Evolutionary conservation across 2,797 vertebrate genomes (phyloP), one percentile per base, ranked within the genome.

Genomic region (Fratercula arctica): DNA sequence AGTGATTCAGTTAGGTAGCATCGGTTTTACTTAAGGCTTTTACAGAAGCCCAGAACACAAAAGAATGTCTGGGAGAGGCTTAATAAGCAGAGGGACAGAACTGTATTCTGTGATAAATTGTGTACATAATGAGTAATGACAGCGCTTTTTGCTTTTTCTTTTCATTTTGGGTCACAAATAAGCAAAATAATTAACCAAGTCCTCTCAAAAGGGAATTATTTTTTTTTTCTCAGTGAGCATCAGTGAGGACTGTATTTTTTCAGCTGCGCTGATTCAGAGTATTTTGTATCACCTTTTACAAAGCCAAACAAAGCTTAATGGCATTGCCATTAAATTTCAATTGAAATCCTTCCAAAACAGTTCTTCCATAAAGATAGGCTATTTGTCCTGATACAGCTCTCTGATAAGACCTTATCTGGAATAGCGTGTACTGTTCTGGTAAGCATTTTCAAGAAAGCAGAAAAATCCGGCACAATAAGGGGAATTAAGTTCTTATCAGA

Each of bases 241-340:
- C 89, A 85, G 23, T 24, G 28, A 91, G 67, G 88, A 50, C 60
- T 97, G 26, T 97, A 95, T 96, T 97, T 97, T 96, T 95, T 96
- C 96, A 96, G 94, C 94, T 95, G 94, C 6, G 0, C 76, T 93
- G 87, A 93, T 95, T 96, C 94, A 94, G 92, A 63, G 92, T 91
- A 93, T 96, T 96, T 96, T 95, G 89, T 93, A 94, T 91, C 94
- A 96, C 96, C 95, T 95, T 96, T 93, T 96, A 93, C 57, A 92
- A 96, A 97, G 95, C 93, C 93, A 96, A 96, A 95, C 93, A 96
- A 96, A 97, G 85, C 93, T 94, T 96, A 96, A 96, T 95, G 94
- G 92, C 92, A 91, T 96, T 96, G 95, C 95, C 95, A 94, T 97
- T 96, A 96, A 96, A 95, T 93, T 97, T 96, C 92, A 91, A 78